Evolutionary conservation across 1,140 invertebrate species (phyloP), one percentile per base, ranked within the genome.

Genomic region (Drosophila pectinifera): DNA sequence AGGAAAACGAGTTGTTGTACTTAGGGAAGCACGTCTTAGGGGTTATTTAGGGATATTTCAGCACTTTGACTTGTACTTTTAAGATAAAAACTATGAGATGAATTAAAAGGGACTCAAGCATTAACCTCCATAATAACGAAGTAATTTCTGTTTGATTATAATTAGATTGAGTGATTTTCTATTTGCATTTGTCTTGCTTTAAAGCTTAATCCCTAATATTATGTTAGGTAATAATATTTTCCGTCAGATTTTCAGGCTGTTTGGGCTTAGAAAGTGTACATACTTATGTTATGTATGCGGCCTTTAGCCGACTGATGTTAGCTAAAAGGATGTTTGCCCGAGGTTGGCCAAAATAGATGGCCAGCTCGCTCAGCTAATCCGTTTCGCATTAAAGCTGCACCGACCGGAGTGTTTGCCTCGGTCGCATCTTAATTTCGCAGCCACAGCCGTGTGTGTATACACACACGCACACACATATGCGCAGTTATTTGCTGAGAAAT

Each of bases 401-500:
- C n/a, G 38, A 48, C 64, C 68, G 7, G 28, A 20, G 65, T 72
- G 34, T 70, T 70, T 72, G 68, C 5, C 14, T 41, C 48, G 51
- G 68, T 48, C 64, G 65, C 68, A 69, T 57, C 68, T 72, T 72
- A 57, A 72, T 72, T 72, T 70, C 51, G 67, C 49, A 36, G 49
- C 48, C 64, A 56, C 63, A 56, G 41, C n/a, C 41, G 24, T 48
- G 31, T 24, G 34, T 46, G 24, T 48, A 57, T 14, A 56, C 14
- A 42, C 36, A 41, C 6, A 11, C 31, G 20, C 11, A 31, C 59
- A n/a, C 10, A 20, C 31, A 31, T 34, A 36, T 43, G 11, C n/a
- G 20, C 41, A 43, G 41, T 41, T 69, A 61, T 61, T 56, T 57
- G 65, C 51, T 48, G 43, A 82, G 67, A 78, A 77, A 88, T 88